These are phyloP conservation scores for Miltochrista miniata DNA, from an alignment of 2,888 invertebrate species.

Conservation along the genomic window DNA sequence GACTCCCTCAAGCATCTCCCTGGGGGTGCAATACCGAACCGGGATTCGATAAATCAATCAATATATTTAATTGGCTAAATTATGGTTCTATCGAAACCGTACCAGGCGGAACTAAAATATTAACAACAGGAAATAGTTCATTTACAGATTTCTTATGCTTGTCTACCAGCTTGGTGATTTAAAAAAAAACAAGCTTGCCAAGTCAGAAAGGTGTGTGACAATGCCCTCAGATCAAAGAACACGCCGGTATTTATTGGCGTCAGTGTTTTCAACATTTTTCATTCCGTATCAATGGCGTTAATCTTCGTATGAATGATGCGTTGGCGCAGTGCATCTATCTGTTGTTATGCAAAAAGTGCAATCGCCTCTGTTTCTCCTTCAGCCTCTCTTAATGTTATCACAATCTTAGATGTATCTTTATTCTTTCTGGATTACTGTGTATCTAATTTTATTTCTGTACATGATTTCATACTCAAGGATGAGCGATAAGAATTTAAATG, in stretches of 20 bases:
- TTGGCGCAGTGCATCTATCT: constrained; percentile 25
- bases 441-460: constrained; percentile 12
- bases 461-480: constrained; percentile 12
- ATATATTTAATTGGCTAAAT: too few relatives aligned
- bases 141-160: too few relatives aligned
- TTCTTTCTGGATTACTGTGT: constrained; percentile 8
- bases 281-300: constrained; percentile 35
- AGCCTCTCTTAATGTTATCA: constrained; percentile 20
- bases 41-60: too few relatives aligned
- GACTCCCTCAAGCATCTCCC: too few relatives aligned
- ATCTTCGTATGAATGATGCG: constrained; percentile 30
- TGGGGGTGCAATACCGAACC: too few relatives aligned
- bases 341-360: constrained; percentile 29
- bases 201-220: constrained; percentile 32
- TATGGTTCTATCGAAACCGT: too few relatives aligned
- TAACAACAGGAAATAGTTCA: too few relatives aligned
- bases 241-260: constrained; percentile 31
- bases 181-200: constrained; percentile 22
- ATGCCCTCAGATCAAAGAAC: constrained; percentile 27
- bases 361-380: constrained; percentile 29
- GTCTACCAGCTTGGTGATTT: too few relatives aligned
- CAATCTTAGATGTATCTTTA: constrained; percentile 7
- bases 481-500: constrained; percentile 18
- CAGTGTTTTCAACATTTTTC: constrained; percentile 32
- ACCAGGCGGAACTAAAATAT: too few relatives aligned